Evolutionary conservation across 1,140 invertebrate genomes (phyloP), one percentile per base, ranked within the genome.

Genomic region (Pachypeltis micranthus): DNA sequence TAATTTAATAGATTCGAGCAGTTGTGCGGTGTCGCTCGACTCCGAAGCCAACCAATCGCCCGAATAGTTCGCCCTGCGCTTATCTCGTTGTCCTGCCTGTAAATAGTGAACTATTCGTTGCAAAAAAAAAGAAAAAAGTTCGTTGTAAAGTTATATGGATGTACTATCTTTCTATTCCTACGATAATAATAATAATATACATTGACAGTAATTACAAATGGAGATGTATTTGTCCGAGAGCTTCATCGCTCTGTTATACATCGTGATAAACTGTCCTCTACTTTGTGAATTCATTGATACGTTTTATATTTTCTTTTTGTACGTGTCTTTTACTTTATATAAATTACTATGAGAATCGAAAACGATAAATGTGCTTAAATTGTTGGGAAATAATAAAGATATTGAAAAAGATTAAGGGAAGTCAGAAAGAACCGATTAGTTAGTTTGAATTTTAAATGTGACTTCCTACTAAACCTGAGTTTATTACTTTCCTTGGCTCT

Each of bases 271-370:
- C 47, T 14, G 47, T 51, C 47, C 47, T 51, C 19, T 51, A 16
- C n/a, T n/a, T n/a, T n/a, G n/a, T 51, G 47, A 21, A 51, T 51
- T 51, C 4, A 16, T 51, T 4, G 19, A 51, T 16, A 51, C 19
- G 47, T 51, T 51, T 51, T 51, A 51, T 51, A 51, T 51, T 51
- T 51, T 51, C 19, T 21, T 51, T 51, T 51, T 51, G 47, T 51
- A 51, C 47, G 23, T 10, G 21, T 4, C 23, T 51, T 51, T 51
- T 51, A 51, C 47, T 51, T 51, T 21, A 4, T 51, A 51, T 10
- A 51, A 14, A 51, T 51, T 51, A 4, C 47, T 10, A 4, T 14
- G 47, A 21, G 19, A 51, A 51, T 10, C n/a, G n/a, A n/a, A n/a
- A n/a, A n/a, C n/a, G n/a, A n/a, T 14, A 16, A 21, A 51, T 51